A percentile compares a stretch with the other conserved stretches of the same genome.
Conservation (phyloP, 2,888 invertebrate species). For the Pandemis heparana region DNA sequence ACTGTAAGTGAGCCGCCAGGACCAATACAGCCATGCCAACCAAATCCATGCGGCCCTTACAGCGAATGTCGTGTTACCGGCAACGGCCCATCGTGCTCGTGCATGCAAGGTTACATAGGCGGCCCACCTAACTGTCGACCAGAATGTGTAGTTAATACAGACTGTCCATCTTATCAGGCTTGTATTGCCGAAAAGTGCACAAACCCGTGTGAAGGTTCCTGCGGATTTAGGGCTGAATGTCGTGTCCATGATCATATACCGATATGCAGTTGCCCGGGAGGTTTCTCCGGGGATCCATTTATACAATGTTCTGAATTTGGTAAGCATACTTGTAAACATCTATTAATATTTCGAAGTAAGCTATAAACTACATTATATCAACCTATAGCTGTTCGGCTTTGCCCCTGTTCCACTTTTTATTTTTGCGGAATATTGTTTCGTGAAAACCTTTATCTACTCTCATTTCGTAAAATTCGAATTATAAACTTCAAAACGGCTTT, state of each 20-base stretch:
- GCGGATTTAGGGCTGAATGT: slow-evolving; percentile 91
- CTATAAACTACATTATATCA: too few relatives aligned
- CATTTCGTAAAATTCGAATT: too few relatives aligned
- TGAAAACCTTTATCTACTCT: too few relatives aligned
- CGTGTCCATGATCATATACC: slow-evolving; percentile 93
- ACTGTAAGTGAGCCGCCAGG: slow-evolving; percentile 51
- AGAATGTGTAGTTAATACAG: slow-evolving; percentile 93
- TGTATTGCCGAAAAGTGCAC: slow-evolving; percentile 93
- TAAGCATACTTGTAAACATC: slow-evolving; percentile 54
- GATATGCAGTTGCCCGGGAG: slow-evolving; percentile 90
- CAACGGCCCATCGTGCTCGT: slow-evolving; percentile 91
- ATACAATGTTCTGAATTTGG: slow-evolving; percentile 88
- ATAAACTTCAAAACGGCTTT: too few relatives aligned
- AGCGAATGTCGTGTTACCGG: slow-evolving; percentile 91
- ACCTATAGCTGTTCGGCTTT: too few relatives aligned
- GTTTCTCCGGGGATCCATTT: slow-evolving; percentile 93
- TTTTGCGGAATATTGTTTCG: too few relatives aligned
- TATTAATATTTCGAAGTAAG: slow-evolving; percentile 16
- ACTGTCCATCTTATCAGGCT: slow-evolving; percentile 92
- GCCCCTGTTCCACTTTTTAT: too few relatives aligned
- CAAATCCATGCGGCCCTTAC: slow-evolving; percentile 93
- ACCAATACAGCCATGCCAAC: slow-evolving; percentile 88
- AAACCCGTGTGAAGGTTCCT: slow-evolving; percentile 93
- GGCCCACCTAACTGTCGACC: slow-evolving; percentile 93
- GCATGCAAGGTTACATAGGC: slow-evolving; percentile 90